These are phyloP conservation scores for Neoniphon sammara DNA, from an alignment of 2,797 vertebrate genomes.

Conservation along the genomic window DNA sequence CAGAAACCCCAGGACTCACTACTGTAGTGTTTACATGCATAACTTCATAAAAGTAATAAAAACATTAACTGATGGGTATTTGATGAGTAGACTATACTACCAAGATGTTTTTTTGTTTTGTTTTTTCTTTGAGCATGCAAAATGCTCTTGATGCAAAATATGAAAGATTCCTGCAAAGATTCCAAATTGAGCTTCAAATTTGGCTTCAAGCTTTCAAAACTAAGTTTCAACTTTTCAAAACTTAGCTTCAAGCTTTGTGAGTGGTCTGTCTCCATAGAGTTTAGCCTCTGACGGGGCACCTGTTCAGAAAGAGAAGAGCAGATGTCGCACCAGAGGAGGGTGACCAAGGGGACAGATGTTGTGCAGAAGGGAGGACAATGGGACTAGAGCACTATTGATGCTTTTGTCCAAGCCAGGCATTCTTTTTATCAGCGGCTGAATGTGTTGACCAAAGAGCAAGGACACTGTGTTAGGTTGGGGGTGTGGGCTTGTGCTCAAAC, in stretches of 20 bases:
- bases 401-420: slow-evolving; percentile 48
- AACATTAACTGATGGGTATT: no score
- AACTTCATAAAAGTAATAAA: no score
- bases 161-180: not conserved
- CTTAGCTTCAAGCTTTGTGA: slow-evolving; percentile 2
- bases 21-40: no score
- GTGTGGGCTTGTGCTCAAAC: slow-evolving; percentile 2
- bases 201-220: not conserved
- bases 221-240: slow-evolving; percentile 1
- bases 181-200: not conserved
- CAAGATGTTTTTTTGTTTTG: no score
- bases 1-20: no score
- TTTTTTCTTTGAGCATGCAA: no score
- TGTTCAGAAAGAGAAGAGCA: slow-evolving; percentile 38
- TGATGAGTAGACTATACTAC: no score
- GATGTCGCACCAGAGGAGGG: slow-evolving; percentile 21
- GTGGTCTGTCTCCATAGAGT: slow-evolving; percentile 17
- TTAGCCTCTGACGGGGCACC: slow-evolving; percentile 51
- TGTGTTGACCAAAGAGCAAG: slow-evolving; percentile 14
- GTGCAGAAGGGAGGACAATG: slow-evolving; percentile 58
- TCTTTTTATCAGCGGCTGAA: slow-evolving; percentile 29
- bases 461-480: slow-evolving; percentile 19
- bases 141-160: no score
- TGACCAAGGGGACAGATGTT: slow-evolving; percentile 67
- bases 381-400: slow-evolving; percentile 30